These are phyloP conservation scores for Lepidochrysops patricia DNA, from an alignment of 2,888 invertebrate species.

Conservation along the genomic window DNA sequence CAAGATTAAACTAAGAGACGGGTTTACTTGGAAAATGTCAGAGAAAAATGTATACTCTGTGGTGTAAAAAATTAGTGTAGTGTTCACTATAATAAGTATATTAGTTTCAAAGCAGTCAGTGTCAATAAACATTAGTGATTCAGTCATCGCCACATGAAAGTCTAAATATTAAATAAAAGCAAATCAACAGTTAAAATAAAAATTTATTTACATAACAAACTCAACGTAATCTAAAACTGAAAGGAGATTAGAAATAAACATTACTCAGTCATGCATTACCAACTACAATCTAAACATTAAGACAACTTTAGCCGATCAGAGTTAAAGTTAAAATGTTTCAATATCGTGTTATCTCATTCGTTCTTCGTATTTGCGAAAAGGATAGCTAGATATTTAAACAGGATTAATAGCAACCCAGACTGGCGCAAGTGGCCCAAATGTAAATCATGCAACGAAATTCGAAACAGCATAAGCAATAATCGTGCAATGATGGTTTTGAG, in stretches of 20 bases:
- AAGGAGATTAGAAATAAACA: background rate
- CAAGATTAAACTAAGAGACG: background rate
- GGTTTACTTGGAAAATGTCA: background rate
- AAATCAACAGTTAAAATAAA: conserved; percentile 3
- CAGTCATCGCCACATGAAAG: background rate
- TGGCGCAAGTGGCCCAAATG: no score
- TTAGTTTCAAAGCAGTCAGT: background rate
- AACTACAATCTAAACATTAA: background rate
- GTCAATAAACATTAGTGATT: no score
- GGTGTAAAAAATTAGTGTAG: no score
- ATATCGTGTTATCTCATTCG: no score
- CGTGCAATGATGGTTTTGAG: background rate
- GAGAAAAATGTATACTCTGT: no score
- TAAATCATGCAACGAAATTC: conserved; percentile 3
- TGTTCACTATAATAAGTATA: background rate
- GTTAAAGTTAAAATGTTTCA: no score
- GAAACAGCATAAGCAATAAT: conserved; percentile 1
- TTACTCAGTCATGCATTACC: conserved; percentile 9
- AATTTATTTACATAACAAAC: conserved; percentile 8
- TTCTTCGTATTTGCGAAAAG: no score
- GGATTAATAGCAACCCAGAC: no score
- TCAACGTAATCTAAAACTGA: background rate
- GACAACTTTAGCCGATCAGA: no score
- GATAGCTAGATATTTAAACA: no score
- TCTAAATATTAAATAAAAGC: conserved; percentile 13